phyloP scores from a whole-genome alignment of 1,140 invertebrate genomes.

The Heliconius hermathena region DNA sequence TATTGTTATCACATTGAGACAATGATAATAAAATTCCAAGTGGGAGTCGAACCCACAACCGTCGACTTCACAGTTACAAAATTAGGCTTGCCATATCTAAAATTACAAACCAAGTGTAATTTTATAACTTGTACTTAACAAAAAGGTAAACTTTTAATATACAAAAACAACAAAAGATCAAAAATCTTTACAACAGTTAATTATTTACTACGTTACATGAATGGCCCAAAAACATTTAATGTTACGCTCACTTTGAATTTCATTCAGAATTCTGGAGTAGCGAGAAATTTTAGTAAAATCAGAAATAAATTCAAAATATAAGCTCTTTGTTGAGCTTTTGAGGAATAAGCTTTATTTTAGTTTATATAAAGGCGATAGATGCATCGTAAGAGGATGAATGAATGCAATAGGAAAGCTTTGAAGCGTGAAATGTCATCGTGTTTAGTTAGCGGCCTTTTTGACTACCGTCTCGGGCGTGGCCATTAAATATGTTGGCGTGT shows the following conservation, averaged over 20 bases:
- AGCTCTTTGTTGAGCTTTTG: neutral
- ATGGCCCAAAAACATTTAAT: constrained; percentile 2
- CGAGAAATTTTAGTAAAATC: constrained; percentile 11
- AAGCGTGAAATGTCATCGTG: constrained; percentile 50
- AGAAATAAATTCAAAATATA: neutral
- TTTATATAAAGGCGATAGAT: neutral
- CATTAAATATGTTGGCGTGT: neutral
- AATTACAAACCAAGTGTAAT: neutral
- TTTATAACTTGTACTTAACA: neutral
- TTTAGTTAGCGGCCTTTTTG: constrained; percentile 65
- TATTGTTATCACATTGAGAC: too few species aligned
- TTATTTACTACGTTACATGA: constrained; percentile 8
- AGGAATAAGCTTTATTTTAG: neutral
- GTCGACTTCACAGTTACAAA: too few species aligned
- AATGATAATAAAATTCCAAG: too few species aligned
- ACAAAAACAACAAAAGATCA: neutral
- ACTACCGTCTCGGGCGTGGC: constrained; percentile 39
- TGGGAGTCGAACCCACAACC: too few species aligned
- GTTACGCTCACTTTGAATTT: constrained; percentile 5
- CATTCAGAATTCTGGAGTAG: constrained; percentile 15
- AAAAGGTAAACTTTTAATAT: too few species aligned
- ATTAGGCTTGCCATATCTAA: too few species aligned
- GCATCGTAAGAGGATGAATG: constrained; percentile 26
- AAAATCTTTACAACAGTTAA: neutral
- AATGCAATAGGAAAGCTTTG: constrained; percentile 35